Evolutionary conservation across 2,797 vertebrate species (phyloP), one percentile per base, ranked within the genome.

Genomic region (Bryconaethiops microstoma): DNA sequence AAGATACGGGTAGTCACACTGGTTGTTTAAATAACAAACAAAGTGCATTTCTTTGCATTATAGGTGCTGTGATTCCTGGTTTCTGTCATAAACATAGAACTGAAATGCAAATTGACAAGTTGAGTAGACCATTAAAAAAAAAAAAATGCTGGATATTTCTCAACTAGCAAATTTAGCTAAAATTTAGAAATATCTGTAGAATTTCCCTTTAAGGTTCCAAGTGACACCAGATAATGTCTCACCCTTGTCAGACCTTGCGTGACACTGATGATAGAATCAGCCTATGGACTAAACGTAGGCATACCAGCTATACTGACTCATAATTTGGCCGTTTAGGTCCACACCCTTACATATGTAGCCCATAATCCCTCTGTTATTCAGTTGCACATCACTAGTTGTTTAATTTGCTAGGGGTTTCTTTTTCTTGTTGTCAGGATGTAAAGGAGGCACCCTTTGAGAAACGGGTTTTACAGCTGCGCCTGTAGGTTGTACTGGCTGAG

Each of bases 391-490:
- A 2, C 14, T 55, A 48, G 72, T 40, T 40, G 1, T 78, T 48
- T n/a, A 25, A 79, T 82, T 80, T 54, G 35, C 17, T 12, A 23
- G 19, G 54, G 17, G 8, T 57, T 60, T 64, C 12, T 16, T 16
- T 64, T 52, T 21, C 50, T 78, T 82, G 81, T 78, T 48, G 63
- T 54, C 2, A 5, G 13, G 68, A 59, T 59, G 64, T 52, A 12
- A 83, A 83, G 65, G 25, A 79, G 55, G 35, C 21, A 14, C 50
- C 48, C 35, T 68, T 84, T 57, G 35, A 48, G 14, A 73, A 85
- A 83, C 82, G 0, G 68, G 75, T 79, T 81, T 81, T 54, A 79
- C 77, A 60, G 74, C 77, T 76, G 79, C 67, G 69, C 42, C 42
- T 78, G 69, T 79, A 76, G 70, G 65, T 84, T 76, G 65, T 52